Base-by-base conservation (phyloP, 1,140 invertebrate species). In the Doryteuthis pealeii region DNA sequence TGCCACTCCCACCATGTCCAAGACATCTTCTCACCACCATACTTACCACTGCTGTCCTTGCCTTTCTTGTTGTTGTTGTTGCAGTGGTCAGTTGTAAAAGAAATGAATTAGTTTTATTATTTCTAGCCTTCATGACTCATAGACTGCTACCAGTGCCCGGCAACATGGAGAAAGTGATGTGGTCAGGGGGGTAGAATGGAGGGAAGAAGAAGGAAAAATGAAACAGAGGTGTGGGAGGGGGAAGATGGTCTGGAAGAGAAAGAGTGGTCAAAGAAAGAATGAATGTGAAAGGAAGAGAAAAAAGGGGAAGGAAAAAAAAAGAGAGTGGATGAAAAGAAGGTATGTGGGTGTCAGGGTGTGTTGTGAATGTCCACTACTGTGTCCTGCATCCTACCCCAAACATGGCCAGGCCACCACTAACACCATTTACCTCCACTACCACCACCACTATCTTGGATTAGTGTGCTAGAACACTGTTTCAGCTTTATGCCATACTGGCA, bases 41-140 rank as follows among this genome's bases (percentile, higher is more conserved):
- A n/a, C n/a, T n/a, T n/a, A n/a, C n/a, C n/a, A n/a, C n/a, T n/a
- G n/a, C 35, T 40, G 35, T 40, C 35, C 35, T 40, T 40, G 35
- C 35, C 10, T 40, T 40, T 40, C 35, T 40, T 28, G 22, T 28
- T 62, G 54, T 62, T 62, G 54, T 62, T 62, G 26, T 62, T n/a
- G 18, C 54, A 62, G 26, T 62, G 54, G 54, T 62, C 54, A 62
- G 54, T 62, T 62, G 54, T 62, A 62, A 62, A 62, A 62, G 54
- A 62, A 62, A 62, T 62, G 54, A 62, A 62, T 62, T 62, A 62
- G 54, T 62, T 62, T 62, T 62, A 62, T 62, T 62, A 62, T 62
- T n/a, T 62, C 54, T 62, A 28, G 54, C 54, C 54, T 62, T 8
- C 54, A 62, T 62, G 54, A 62, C 54, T 62, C 54, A 62, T 62